phyloP scores from a whole-genome alignment of 2,797 vertebrate genomes.

The Hydrophis major region DNA sequence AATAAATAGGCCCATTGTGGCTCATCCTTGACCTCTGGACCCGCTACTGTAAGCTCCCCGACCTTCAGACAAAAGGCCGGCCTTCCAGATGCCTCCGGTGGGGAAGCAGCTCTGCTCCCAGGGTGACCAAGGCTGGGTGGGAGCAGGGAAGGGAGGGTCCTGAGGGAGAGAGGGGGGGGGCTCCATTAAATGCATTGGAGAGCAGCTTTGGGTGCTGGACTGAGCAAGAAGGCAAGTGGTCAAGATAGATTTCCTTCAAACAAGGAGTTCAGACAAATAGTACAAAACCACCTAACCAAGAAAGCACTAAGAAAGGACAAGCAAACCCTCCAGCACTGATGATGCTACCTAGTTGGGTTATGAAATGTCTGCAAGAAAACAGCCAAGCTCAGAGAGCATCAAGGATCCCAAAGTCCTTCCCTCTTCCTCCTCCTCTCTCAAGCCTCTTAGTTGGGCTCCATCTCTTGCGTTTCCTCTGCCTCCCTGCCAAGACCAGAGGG shows the following conservation, averaged over 20 bases:
- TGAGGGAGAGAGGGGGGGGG: not conserved
- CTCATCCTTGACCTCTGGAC: conserved; percentile 71
- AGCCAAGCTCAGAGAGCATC: too few species aligned
- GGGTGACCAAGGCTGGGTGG: too few species aligned
- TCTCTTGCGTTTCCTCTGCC: too few species aligned
- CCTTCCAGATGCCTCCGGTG: conserved; percentile 69
- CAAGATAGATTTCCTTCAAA: not conserved
- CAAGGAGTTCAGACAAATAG: not conserved
- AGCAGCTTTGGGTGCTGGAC: not conserved
- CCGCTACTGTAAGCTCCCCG: conserved; percentile 78
- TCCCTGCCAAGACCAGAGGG: too few species aligned
- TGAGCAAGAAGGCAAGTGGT: not conserved
- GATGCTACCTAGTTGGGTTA: not conserved
- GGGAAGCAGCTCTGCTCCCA: not conserved
- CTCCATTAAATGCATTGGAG: not conserved
- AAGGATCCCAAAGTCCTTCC: too few species aligned
- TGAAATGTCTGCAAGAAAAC: not conserved
- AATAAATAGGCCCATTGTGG: conserved; percentile 78
- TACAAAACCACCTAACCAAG: not conserved
- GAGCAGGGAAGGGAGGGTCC: not conserved
- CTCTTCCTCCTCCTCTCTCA: too few species aligned
- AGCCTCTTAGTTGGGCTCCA: too few species aligned
- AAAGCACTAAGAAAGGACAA: not conserved
- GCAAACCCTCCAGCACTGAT: not conserved
- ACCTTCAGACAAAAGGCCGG: conserved; percentile 10